Evolutionary conservation across 2,888 invertebrate genomes (phyloP), one percentile per base, ranked within the genome.

Genomic region (Leptarthrus brevirostris): DNA sequence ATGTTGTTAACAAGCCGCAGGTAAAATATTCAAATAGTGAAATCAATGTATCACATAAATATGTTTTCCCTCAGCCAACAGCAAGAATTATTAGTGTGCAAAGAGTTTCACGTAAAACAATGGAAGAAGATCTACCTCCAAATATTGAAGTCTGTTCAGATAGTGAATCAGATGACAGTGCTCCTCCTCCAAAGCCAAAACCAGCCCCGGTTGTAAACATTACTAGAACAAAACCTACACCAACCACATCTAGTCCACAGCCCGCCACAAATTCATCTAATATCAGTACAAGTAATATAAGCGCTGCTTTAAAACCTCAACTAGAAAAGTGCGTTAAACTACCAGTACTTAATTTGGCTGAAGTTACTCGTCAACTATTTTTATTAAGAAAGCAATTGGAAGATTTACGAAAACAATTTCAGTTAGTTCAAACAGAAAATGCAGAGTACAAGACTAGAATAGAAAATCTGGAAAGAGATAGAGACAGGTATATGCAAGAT

Each of bases 311-410:
- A 40, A 6, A 40, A 40, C n/a, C 40, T 6, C 8, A 6, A 3
- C 12, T 12, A 12, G 40, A 30, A 16, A 24, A 44, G 8, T 30
- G 22, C 10, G 16, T 18, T 36, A 72, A 44, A 79, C 81, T 82
- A 77, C 82, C 82, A 3, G 24, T 82, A 74, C 74, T 83, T 14
- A 80, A 81, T n/a, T 80, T 81, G 24, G 79, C 82, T 2, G 85
- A 85, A 75, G 81, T 85, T 20, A 82, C 82, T 70, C 80, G 83
- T 0, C 84, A 85, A 75, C 75, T 85, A 2, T 77, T 81, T 22
- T 83, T 84, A 34, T 75, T 85, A 53, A 80, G 81, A 12, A 81
- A 81, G 18, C 80, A 82, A 74, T 82, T 82, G 70, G 83, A 84
- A 16, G 83, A 83, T 1, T 66, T 85, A 26, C 79, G 79, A 2